Conservation (phyloP, 2,888 invertebrate genomes). For the Aleiodes testaceus region DNA sequence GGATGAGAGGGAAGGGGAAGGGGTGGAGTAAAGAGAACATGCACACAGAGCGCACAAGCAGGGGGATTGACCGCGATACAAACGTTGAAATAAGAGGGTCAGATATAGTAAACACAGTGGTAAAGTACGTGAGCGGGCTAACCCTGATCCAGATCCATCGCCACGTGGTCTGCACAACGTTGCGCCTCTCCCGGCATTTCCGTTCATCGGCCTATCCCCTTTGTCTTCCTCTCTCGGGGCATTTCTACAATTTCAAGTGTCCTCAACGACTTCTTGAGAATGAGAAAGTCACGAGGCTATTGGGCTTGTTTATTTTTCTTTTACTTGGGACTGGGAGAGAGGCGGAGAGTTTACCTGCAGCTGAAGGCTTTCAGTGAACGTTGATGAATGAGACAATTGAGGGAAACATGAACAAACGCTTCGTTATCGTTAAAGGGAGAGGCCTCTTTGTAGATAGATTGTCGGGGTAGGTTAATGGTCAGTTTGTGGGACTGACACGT, state of each 20-base stretch:
- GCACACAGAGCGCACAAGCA: constrained; percentile 55
- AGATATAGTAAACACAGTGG: constrained; percentile 62
- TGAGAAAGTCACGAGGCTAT: constrained; percentile 46
- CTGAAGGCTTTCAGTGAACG: too few species aligned
- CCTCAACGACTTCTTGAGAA: constrained; percentile 28
- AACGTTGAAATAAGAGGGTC: constrained; percentile 71
- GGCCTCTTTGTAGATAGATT: too few species aligned
- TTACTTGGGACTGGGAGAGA: not conserved
- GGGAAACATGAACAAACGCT: too few species aligned
- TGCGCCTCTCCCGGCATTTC: constrained; percentile 37
- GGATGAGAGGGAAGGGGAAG: constrained; percentile 20
- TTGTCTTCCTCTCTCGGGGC: not conserved
- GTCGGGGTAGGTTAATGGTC: too few species aligned
- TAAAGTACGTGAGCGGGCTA: constrained; percentile 58
- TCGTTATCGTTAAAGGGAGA: too few species aligned
- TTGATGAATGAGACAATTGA: too few species aligned
- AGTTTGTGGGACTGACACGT: too few species aligned
- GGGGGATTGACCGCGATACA: constrained; percentile 69
- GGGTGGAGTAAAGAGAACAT: not conserved
- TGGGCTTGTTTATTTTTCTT: not conserved
- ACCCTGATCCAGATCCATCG: constrained; percentile 72
- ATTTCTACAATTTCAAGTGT: constrained; percentile 20
- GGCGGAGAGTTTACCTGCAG: too few species aligned
- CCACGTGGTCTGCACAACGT: constrained; percentile 65
- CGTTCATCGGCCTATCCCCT: not conserved